Conservation (phyloP, 1,140 invertebrate species). For the Cardiocondyla obscurior region DNA sequence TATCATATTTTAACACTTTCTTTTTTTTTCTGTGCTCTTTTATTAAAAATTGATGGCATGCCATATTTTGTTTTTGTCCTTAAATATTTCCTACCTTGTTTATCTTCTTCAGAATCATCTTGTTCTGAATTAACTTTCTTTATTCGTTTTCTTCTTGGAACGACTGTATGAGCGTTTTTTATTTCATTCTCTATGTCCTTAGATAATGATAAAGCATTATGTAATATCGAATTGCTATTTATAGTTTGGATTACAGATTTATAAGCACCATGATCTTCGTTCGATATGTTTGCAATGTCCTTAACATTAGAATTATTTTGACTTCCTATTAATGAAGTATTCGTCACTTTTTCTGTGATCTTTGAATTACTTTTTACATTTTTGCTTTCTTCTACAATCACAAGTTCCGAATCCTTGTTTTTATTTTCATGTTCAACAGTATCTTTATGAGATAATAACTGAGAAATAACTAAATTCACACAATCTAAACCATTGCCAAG, state of each 20-base stretch:
- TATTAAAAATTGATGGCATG: background rate
- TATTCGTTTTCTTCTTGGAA: slow-evolving; percentile 49
- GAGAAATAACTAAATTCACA: slow-evolving; percentile 9
- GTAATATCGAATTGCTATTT: slow-evolving; percentile 25
- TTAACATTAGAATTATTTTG: slow-evolving; percentile 30
- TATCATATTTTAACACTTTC: background rate
- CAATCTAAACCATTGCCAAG: background rate
- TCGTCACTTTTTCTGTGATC: background rate
- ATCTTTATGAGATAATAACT: slow-evolving; percentile 3
- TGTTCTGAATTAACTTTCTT: slow-evolving; percentile 36
- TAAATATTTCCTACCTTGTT: slow-evolving; percentile 64
- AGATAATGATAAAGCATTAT: background rate
- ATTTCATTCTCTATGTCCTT: background rate
- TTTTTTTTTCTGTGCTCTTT: background rate
- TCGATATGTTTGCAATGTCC: background rate
- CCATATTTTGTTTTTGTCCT: background rate
- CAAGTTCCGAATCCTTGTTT: background rate
- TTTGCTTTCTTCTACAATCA: background rate
- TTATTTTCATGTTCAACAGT: background rate
- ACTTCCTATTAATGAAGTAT: background rate
- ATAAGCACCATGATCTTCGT: slow-evolving; percentile 18
- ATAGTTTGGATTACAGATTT: slow-evolving; percentile 22
- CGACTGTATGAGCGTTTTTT: background rate
- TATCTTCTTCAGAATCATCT: slow-evolving; percentile 53
- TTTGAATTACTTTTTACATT: background rate